A percentile compares a stretch with the other conserved stretches of the same genome.
Evolutionary conservation across 2,797 vertebrate species (phyloP).

Genomic region (Taeniopygia guttata): DNA sequence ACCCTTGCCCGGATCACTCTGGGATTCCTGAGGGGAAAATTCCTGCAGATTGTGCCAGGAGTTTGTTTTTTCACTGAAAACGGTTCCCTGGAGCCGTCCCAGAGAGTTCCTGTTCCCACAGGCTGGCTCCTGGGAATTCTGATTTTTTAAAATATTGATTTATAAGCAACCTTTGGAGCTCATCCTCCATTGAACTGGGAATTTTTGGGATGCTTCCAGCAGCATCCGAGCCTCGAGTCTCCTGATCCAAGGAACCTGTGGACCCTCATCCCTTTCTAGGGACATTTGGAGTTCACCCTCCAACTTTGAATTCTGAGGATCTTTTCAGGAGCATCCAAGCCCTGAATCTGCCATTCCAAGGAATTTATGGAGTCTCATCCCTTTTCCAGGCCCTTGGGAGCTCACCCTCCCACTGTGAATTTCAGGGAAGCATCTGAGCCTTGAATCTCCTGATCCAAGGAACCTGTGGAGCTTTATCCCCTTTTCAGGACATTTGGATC

Average conservation of each 20-base stretch:
- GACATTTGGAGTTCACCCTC: neutral
- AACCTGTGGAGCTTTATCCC: neutral
- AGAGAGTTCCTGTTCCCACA: neutral
- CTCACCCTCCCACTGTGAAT: neutral
- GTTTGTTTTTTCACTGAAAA: neutral
- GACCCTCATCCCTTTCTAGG: neutral
- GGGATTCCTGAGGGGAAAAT: neutral
- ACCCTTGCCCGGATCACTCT: neutral
- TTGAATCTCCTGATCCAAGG: neutral
- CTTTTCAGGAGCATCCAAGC: too few relatives aligned
- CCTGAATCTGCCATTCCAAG: neutral
- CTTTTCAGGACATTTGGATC: neutral
- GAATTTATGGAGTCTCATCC: neutral
- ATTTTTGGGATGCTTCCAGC: neutral
- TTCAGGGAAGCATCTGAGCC: fast-evolving
- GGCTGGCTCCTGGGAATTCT: neutral
- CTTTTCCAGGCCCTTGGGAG: neutral
- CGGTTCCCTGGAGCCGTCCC: neutral
- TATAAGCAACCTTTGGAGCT: neutral
- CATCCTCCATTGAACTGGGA: neutral
- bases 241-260: neutral
- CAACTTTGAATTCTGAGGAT: fast-evolving
- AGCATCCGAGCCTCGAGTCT: neutral
- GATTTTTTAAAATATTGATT: neutral
- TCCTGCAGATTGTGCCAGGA: neutral